Conservation (phyloP, 2,888 invertebrate genomes). For the Noctua janthina region DNA sequence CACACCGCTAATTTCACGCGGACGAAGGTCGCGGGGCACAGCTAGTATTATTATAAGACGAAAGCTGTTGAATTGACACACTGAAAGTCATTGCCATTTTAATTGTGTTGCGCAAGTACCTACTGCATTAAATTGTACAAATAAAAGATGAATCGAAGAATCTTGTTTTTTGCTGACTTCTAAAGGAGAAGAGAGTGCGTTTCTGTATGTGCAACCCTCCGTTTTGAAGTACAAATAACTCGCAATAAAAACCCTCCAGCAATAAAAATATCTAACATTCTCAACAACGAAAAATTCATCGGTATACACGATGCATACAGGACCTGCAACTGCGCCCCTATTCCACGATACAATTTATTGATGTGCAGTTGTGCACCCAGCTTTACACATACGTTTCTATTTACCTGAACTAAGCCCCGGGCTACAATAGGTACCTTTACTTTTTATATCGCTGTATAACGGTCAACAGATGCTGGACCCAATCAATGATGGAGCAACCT, state of each 20-base stretch:
- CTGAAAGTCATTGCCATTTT: neutral
- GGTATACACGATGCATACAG: neutral
- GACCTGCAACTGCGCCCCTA: slow-evolving; percentile 1
- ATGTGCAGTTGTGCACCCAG: slow-evolving; percentile 3
- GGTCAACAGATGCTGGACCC: neutral
- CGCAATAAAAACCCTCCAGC: neutral
- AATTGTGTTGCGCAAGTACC: neutral
- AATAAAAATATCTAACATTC: neutral
- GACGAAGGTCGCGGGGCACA: too few species aligned
- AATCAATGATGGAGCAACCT: slow-evolving; percentile 3
- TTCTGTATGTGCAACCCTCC: neutral
- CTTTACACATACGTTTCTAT: slow-evolving; percentile 6
- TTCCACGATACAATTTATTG: slow-evolving; percentile 22
- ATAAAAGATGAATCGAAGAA: neutral
- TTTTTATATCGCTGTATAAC: slow-evolving; percentile 1
- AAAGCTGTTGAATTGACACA: too few species aligned
- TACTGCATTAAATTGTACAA: neutral
- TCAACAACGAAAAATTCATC: neutral
- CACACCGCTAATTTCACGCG: too few species aligned
- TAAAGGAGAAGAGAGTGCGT: neutral
- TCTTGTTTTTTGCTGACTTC: neutral
- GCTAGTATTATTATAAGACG: too few species aligned
- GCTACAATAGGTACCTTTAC: slow-evolving; percentile 1
- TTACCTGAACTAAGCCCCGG: slow-evolving; percentile 8
- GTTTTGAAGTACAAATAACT: neutral